Conservation (phyloP, 2,888 invertebrate species). For the Amphipyra tragopoginis region DNA sequence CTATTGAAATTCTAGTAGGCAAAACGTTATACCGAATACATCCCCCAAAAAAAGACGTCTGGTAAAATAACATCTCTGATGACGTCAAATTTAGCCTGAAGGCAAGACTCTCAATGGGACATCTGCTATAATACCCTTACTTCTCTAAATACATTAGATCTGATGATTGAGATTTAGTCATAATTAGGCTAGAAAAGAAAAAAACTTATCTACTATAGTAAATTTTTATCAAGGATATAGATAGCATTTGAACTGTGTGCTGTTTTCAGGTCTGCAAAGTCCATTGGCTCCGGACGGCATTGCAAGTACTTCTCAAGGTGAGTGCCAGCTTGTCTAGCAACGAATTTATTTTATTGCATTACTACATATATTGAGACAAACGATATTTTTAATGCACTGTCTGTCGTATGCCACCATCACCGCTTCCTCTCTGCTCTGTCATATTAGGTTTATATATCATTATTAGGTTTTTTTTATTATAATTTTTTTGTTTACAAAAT, state of each 20-base stretch:
- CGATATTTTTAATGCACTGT: constrained; percentile 90
- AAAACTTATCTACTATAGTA: neutral
- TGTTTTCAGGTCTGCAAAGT: constrained; percentile 90
- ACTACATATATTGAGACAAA: constrained; percentile 89
- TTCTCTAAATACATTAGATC: neutral
- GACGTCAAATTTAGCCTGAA: too few species aligned
- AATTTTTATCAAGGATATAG: constrained; percentile 10
- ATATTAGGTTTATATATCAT: constrained; percentile 89
- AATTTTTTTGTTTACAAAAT: constrained; percentile 79
- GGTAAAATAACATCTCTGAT: too few species aligned
- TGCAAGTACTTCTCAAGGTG: constrained; percentile 96
- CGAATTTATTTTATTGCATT: constrained; percentile 89
- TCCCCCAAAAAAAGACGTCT: too few species aligned
- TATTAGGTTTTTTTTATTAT: constrained; percentile 80
- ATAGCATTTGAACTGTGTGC: constrained; percentile 63
- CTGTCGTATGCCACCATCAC: constrained; percentile 91
- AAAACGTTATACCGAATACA: too few species aligned
- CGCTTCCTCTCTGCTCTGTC: constrained; percentile 91
- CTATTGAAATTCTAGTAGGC: too few species aligned
- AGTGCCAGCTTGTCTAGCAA: constrained; percentile 89
- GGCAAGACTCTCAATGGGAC: too few species aligned
- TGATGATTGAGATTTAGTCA: neutral
- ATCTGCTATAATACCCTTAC: too few species aligned
- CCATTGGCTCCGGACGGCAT: constrained; percentile 92
- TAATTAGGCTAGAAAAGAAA: neutral